A percentile compares a stretch with the other conserved stretches of the same genome.
Evolutionary conservation across 30 jellyfish, hydroid and myxozoan species (phyloP).

Genomic region (Rhopilema esculentum): DNA sequence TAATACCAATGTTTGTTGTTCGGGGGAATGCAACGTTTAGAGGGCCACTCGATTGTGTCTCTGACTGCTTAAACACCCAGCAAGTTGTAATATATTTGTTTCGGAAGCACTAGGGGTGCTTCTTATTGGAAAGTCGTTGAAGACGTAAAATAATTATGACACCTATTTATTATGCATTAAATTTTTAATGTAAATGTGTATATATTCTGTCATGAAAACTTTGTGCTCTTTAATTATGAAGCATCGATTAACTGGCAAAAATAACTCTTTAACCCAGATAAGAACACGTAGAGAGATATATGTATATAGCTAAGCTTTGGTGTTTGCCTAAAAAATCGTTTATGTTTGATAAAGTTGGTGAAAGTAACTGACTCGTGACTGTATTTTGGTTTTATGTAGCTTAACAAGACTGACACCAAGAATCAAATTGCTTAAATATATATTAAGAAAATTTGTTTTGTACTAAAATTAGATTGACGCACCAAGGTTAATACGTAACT

Average conservation of each 20-base stretch:
- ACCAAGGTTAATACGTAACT: no score
- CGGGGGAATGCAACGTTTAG: no score
- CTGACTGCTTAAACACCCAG: not conserved
- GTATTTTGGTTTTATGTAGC: not conserved
- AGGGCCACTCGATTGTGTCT: not conserved
- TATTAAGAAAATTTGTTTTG: not conserved
- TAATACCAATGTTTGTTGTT: no score
- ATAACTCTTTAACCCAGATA: not conserved
- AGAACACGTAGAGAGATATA: not conserved
- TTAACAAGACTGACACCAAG: no score
- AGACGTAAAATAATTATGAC: slow-evolving; percentile 41
- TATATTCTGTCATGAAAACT: slow-evolving; percentile 7
- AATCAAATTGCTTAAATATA: no score
- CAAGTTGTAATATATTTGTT: not conserved
- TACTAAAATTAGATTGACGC: no score
- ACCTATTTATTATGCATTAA: slow-evolving; percentile 63
- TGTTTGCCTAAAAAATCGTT: not conserved
- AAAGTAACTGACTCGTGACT: not conserved
- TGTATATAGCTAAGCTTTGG: not conserved
- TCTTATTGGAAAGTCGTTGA: not conserved
- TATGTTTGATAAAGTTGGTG: not conserved
- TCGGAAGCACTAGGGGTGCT: not conserved
- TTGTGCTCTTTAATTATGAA: not conserved
- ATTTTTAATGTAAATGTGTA: slow-evolving; percentile 60
- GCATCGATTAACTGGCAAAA: slow-evolving; percentile 8